Evolutionary conservation across 2,113 vertebrate species (phyloP), one percentile per base, ranked within the genome.

Genomic region (Onychorhynchus coronatus): DNA sequence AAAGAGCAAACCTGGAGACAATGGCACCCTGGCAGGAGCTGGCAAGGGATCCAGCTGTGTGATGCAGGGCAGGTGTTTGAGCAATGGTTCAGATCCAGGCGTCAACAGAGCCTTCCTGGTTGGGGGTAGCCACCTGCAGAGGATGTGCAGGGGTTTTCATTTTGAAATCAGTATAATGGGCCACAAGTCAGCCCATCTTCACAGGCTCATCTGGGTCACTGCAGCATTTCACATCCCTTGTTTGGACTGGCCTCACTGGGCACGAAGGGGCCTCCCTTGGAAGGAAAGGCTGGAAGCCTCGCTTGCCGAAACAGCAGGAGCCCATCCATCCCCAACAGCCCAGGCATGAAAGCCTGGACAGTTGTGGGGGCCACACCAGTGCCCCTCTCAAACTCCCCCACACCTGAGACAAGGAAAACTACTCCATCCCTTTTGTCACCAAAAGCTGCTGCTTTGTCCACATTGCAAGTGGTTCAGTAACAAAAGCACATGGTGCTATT

Each of bases 191-290:
- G 49, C 20, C 31, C 25, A 19, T n/a, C 37, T 25, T 30, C 53
- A 6, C 9, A 5, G 59, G 46, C 52, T 73, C 31, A 0, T 1
- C 14, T 5, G 42, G 30, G 79, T 25, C 6, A 0, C 89, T 53
- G 37, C 3, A 1, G 87, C 66, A n/a, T 23, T 71, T 20, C 59
- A 35, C 24, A 5, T 1, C 0, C 10, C 8, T 3, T 1, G 30
- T 28, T 31, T 6, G 4, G 35, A 12, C 30, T 22, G 27, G 37
- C 24, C 44, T 24, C 0, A 0, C 14, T 14, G 67, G 49, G 67
- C 42, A 82, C 20, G 0, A 0, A 33, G 56, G 25, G 59, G n/a
- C n/a, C n/a, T n/a, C n/a, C n/a, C n/a, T n/a, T n/a, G n/a, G n/a
- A n/a, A n/a, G n/a, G n/a, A n/a, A n/a, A n/a, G n/a, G 28, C 50